These are phyloP conservation scores for Stenurella melanura DNA, from an alignment of 2,888 invertebrate genomes.

Conservation along the genomic window DNA sequence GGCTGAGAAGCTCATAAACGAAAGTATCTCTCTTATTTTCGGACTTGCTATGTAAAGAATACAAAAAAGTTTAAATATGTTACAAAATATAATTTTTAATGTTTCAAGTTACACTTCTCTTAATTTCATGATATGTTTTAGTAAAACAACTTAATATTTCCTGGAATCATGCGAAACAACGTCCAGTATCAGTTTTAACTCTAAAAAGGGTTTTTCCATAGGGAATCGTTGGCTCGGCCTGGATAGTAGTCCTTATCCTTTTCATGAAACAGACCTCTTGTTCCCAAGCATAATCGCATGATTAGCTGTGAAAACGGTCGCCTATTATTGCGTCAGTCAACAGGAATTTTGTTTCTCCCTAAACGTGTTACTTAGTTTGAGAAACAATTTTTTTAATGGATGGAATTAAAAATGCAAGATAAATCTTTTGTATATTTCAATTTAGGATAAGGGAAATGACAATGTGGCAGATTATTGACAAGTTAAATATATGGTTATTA, in stretches of 20 bases:
- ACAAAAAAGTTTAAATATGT: too few species aligned
- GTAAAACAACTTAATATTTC: slow-evolving; percentile 1
- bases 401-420: background rate
- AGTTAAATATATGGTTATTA: too few species aligned
- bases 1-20: too few species aligned
- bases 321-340: background rate
- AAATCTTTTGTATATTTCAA: too few species aligned
- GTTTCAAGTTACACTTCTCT: background rate
- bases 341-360: background rate
- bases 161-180: background rate
- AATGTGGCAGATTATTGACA: too few species aligned
- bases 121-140: background rate
- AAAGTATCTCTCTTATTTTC: too few species aligned
- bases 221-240: background rate
- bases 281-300: slow-evolving; percentile 7
- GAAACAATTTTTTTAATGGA: background rate
- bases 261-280: slow-evolving; percentile 3
- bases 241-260: background rate
- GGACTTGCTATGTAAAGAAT: too few species aligned
- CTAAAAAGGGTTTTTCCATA: background rate
- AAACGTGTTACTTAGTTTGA: background rate
- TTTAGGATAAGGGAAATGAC: too few species aligned
- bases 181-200: background rate
- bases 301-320: slow-evolving; percentile 1
- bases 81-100: too few species aligned